Base-by-base conservation (phyloP, 1,140 invertebrate genomes). In the Drosophila auraria region DNA sequence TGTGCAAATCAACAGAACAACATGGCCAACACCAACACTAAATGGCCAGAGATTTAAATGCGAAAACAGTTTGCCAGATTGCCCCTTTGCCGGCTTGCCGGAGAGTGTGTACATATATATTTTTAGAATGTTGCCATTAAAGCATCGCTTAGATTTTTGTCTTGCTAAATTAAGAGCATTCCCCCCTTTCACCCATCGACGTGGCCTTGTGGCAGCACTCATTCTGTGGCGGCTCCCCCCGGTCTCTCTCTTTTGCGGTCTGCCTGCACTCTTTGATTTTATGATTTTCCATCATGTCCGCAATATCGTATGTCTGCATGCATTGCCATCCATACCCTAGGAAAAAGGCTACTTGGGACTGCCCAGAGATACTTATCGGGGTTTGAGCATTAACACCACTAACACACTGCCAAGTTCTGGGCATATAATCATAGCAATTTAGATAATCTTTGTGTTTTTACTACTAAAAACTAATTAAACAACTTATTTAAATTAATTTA, bases 1-100 rank as follows among this genome's bases (percentile, higher is more conserved):
- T 83, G 77, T 74, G 54, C 72, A 87, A 83, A 78, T 87, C 77
- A 87, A 70, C 56, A 63, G 38, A 80, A 83, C 62, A 65, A 83
- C 73, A 73, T 68, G 63, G 36, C 38, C 64, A 30, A n/a, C 30
- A 23, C 15, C 69, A 70, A 50, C 64, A 71, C 40, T 56, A 38
- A 49, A 58, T 25, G 56, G 23, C 66, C 40, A 27, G 25, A 59
- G 45, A 72, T 40, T 73, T 73, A 59, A 78, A 78, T 62, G 44
- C 36, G 38, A 58, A 51, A 53, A 42, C 61, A 54, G 44, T 68
- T 59, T 59, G 47, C 45, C 33, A 60, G 20, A 33, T 33, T 49
- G 25, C 40, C 17, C 47, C n/a, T 27, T 36, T 8, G 50, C 8
- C 59, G 45, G 27, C 45, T 54, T 54, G 42, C 23, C 42, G 25